Conservation (phyloP, 2,113 vertebrate species). For the Carettochelys insculpta region DNA sequence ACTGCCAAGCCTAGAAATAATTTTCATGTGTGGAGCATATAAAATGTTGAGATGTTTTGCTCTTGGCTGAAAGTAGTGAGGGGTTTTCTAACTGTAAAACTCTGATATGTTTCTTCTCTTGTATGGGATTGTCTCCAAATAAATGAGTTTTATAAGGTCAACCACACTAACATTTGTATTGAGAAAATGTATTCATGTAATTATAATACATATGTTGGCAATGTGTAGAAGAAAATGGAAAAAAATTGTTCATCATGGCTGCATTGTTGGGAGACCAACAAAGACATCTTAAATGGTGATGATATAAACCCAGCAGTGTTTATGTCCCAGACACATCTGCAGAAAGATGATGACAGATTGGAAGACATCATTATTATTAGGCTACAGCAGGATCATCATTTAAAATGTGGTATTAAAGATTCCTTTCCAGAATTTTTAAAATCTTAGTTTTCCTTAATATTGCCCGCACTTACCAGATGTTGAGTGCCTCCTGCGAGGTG, state of each 20-base stretch:
- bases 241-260: not conserved
- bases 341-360: not conserved
- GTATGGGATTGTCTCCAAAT: not conserved
- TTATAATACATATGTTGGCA: not conserved
- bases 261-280: not conserved
- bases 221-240: not conserved
- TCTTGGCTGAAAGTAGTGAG: not conserved
- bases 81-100: not conserved
- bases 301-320: fast-evolving
- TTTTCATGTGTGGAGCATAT: fast-evolving
- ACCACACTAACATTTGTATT: not conserved
- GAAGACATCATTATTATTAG: fast-evolving
- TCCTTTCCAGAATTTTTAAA: not conserved
- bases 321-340: not conserved
- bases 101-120: not conserved
- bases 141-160: not conserved
- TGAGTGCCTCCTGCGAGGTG: not conserved
- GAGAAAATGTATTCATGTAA: not conserved
- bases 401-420: not conserved
- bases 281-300: not conserved
- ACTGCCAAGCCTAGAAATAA: not conserved
- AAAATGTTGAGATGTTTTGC: not conserved
- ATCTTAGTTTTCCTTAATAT: fast-evolving
- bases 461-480: not conserved
- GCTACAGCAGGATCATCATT: fast-evolving